phyloP scores from a whole-genome alignment of 2,888 invertebrate species.

The Ashinkailepas kermadecensis region DNA sequence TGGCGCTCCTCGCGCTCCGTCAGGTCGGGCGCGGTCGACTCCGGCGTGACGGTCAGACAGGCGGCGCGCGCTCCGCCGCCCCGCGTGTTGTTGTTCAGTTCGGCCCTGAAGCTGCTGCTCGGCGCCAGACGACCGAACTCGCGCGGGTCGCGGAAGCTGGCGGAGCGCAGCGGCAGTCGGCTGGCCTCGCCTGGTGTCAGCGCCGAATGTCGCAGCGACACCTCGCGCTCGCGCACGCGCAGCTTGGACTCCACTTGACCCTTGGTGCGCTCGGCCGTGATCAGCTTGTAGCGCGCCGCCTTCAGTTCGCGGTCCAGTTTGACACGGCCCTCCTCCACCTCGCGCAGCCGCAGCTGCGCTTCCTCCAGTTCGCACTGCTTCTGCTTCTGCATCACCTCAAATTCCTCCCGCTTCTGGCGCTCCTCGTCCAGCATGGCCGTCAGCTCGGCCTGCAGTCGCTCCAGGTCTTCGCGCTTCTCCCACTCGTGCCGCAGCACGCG shows the following conservation, averaged over 20 bases:
- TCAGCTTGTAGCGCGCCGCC: conserved; percentile 60
- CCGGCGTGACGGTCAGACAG: too few relatives aligned
- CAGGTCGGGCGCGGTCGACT: too few relatives aligned
- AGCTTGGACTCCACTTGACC: conserved; percentile 52
- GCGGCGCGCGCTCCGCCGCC: neutral
- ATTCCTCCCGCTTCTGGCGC: conserved; percentile 62
- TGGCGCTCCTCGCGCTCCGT: too few relatives aligned
- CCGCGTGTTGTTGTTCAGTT: conserved; percentile 8
- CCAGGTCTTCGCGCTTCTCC: conserved; percentile 71
- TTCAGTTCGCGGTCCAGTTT: conserved; percentile 61
- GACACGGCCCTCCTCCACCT: conserved; percentile 62
- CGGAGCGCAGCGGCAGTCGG: conserved; percentile 2
- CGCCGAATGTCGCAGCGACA: neutral
- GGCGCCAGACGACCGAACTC: neutral
- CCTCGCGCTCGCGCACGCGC: conserved; percentile 39
- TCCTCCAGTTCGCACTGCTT: conserved; percentile 64
- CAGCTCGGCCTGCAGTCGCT: conserved; percentile 70
- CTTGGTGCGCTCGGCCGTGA: conserved; percentile 56
- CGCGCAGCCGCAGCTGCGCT: conserved; percentile 60
- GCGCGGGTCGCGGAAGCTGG: conserved; percentile 7
- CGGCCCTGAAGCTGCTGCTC: conserved; percentile 15
- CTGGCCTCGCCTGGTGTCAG: neutral
- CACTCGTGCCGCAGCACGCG: conserved; percentile 71
- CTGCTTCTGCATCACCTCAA: conserved; percentile 61
- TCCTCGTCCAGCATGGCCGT: conserved; percentile 63